phyloP scores from a whole-genome alignment of 1,140 invertebrate species.

The Neodiprion lecontei region DNA sequence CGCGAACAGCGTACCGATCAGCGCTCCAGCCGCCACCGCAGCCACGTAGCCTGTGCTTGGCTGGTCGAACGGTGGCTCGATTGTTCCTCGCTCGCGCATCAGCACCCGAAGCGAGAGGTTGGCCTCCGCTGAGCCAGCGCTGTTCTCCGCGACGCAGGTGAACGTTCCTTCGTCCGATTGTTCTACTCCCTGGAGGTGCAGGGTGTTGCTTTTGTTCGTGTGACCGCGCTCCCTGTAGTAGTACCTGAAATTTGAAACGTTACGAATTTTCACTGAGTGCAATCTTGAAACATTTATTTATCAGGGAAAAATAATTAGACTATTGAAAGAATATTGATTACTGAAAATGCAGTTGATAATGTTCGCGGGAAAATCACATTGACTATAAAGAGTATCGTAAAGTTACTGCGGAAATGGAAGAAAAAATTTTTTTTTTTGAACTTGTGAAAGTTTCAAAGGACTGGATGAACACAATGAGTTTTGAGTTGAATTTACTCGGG shows the following conservation, averaged over 20 bases:
- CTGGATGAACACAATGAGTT: too few relatives aligned
- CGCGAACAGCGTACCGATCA: constrained; percentile 50
- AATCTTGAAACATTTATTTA: neutral
- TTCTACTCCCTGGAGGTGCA: constrained; percentile 47
- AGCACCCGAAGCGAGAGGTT: constrained; percentile 76
- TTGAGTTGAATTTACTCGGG: too few relatives aligned
- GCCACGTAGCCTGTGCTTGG: constrained; percentile 46
- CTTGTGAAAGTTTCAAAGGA: too few relatives aligned
- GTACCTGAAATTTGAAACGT: constrained; percentile 43
- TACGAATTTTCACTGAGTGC: neutral
- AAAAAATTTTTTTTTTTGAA: too few relatives aligned
- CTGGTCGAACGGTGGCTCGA: constrained; percentile 46
- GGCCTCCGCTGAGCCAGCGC: constrained; percentile 75
- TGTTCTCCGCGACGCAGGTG: constrained; percentile 81
- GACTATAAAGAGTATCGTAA: too few relatives aligned
- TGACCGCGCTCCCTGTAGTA: constrained; percentile 46
- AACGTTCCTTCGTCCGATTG: constrained; percentile 74
- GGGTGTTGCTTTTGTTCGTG: constrained; percentile 48
- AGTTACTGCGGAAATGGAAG: too few relatives aligned
- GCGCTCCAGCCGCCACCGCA: constrained; percentile 47
- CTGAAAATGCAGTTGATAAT: too few relatives aligned
- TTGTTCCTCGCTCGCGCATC: constrained; percentile 45
- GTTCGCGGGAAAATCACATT: too few relatives aligned
- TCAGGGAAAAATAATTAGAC: too few relatives aligned
- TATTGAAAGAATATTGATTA: too few relatives aligned